A percentile compares a stretch with the other conserved stretches of the same genome.
These are phyloP conservation scores for Sminthurides bifidus DNA, from an alignment of 1,140 invertebrate genomes.

Conservation along the genomic window DNA sequence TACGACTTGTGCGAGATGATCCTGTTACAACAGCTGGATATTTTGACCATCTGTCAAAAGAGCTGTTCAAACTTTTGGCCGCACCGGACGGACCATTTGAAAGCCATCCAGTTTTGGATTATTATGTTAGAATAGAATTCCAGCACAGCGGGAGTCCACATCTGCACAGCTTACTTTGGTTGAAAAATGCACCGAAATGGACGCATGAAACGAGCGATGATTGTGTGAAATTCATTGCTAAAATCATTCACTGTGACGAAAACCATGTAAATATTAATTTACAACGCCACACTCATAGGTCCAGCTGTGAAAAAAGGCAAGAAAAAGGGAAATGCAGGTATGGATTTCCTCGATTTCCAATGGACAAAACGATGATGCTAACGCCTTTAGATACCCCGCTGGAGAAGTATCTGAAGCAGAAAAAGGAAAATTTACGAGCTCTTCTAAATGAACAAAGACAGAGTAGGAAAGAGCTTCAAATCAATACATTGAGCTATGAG, in stretches of 20 bases:
- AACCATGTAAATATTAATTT: not conserved
- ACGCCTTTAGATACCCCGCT: not conserved
- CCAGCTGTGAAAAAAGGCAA: not conserved
- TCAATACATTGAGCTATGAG: not conserved
- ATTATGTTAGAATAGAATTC: slow-evolving; percentile 36
- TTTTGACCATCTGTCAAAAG: not conserved
- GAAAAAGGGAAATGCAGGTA: not conserved
- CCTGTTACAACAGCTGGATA: slow-evolving; percentile 35
- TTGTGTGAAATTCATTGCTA: not conserved
- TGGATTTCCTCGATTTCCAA: not conserved
- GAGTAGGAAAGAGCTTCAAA: not conserved
- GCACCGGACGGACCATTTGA: not conserved
- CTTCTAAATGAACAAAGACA: not conserved
- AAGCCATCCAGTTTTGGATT: not conserved
- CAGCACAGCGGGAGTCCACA: slow-evolving; percentile 40
- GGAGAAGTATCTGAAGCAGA: not conserved
- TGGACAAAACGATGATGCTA: not conserved
- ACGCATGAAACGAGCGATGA: too few relatives aligned
- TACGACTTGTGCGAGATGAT: slow-evolving; percentile 37
- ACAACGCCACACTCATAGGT: not conserved
- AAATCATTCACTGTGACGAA: not conserved
- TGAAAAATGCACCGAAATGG: slow-evolving; percentile 34
- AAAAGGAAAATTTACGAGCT: not conserved
- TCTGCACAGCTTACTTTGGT: slow-evolving; percentile 38
- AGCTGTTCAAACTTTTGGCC: not conserved